These are phyloP conservation scores for Anastrepha obliqua DNA, from an alignment of 1,140 invertebrate species.

Conservation along the genomic window DNA sequence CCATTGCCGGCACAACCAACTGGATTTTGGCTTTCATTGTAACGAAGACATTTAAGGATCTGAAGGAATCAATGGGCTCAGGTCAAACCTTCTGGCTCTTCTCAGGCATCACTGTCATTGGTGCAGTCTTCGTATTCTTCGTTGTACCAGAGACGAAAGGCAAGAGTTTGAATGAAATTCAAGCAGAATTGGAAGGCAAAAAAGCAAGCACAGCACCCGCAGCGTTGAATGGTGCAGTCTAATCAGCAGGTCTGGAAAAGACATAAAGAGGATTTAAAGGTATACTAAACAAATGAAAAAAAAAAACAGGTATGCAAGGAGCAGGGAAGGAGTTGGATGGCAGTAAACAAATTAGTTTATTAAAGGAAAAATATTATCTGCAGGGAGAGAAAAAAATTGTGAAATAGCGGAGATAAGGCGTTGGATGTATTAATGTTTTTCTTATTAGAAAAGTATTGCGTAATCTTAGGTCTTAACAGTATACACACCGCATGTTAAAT, in stretches of 20 bases:
- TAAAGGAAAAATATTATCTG: neutral
- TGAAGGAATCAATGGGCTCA: constrained; percentile 78
- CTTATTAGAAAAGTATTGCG: constrained; percentile 32
- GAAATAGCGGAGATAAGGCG: neutral
- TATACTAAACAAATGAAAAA: neutral
- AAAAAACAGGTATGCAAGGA: neutral
- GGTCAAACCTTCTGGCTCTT: constrained; percentile 88
- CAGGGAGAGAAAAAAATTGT: neutral
- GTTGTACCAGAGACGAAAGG: constrained; percentile 94
- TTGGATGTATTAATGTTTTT: constrained; percentile 25
- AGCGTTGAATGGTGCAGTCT: constrained; percentile 49
- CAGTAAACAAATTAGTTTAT: neutral
- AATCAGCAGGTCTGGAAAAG: constrained; percentile 15
- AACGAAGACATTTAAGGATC: constrained; percentile 83
- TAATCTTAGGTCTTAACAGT: constrained; percentile 10
- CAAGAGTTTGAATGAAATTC: constrained; percentile 89
- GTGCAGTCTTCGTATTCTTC: constrained; percentile 84
- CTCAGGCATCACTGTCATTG: constrained; percentile 81
- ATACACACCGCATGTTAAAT: constrained; percentile 26
- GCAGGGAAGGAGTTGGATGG: neutral
- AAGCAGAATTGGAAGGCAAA: constrained; percentile 77
- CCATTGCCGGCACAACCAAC: constrained; percentile 84
- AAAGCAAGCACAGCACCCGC: neutral
- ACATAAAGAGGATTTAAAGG: neutral
- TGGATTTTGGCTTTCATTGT: constrained; percentile 89